phyloP scores from a whole-genome alignment of 2,888 invertebrate genomes.

The Drosophila niveifrons region DNA sequence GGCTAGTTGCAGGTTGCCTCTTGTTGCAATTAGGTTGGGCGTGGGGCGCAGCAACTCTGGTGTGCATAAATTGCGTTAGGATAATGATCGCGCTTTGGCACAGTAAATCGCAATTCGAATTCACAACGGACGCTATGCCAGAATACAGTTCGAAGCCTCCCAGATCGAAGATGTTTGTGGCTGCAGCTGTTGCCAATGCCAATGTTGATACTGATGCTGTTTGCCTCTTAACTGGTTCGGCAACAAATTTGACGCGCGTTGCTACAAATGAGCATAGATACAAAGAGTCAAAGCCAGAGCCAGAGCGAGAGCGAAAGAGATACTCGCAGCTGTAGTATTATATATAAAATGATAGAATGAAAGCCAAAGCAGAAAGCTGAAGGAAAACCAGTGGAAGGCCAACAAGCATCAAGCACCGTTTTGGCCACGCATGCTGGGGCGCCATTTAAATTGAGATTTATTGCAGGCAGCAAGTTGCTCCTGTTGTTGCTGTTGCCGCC shows the following conservation, averaged over 20 bases:
- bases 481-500: slow-evolving; percentile 44
- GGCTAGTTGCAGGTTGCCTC: slow-evolving; percentile 24
- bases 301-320: slow-evolving; percentile 21
- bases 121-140: slow-evolving; percentile 67
- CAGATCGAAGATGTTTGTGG: slow-evolving; percentile 48
- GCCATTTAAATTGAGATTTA: slow-evolving; percentile 85
- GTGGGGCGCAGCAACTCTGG: slow-evolving; percentile 64
- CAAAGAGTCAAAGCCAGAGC: neutral
- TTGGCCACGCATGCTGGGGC: slow-evolving; percentile 82
- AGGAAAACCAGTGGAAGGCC: slow-evolving; percentile 70
- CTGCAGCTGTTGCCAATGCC: slow-evolving; percentile 23
- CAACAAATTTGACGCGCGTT: slow-evolving; percentile 79
- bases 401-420: slow-evolving; percentile 64
- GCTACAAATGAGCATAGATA: slow-evolving; percentile 66
- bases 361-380: slow-evolving; percentile 45
- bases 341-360: slow-evolving; percentile 21
- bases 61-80: slow-evolving; percentile 85
- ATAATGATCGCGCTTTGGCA: slow-evolving; percentile 84
- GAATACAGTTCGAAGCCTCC: slow-evolving; percentile 72
- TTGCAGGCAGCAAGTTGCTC: slow-evolving; percentile 68
- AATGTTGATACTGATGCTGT: slow-evolving; percentile 5
- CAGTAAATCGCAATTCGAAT: slow-evolving; percentile 78
- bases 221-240: slow-evolving; percentile 72
- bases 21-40: slow-evolving; percentile 77
- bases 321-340: slow-evolving; percentile 6